Percentiles rank a stretch among this genome's conserved stretches.
phyloP scores from a whole-genome alignment of 2,797 vertebrate genomes.

The Gouania willdenowi region DNA sequence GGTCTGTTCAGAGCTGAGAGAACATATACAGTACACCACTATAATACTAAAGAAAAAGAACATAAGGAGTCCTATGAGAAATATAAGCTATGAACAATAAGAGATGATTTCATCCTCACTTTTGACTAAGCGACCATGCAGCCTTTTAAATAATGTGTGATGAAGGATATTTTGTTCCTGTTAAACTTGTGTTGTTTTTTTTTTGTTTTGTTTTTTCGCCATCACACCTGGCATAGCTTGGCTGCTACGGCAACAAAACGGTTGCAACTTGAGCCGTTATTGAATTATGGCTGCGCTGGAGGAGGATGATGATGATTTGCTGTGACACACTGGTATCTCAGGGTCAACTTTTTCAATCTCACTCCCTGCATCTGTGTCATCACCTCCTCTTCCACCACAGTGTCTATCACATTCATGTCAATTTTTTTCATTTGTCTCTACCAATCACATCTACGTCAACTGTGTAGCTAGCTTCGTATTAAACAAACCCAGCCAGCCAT shows the following conservation, averaged over 20 bases:
- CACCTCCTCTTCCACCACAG: not conserved
- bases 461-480: no score
- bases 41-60: not conserved
- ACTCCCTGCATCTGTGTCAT: conserved; percentile 1
- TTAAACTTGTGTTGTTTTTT: not conserved
- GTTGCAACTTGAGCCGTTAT: conserved; percentile 7
- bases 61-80: conserved; percentile 1
- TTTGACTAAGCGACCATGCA: no score
- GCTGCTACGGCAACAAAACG: not conserved
- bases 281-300: not conserved
- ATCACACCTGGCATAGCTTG: not conserved
- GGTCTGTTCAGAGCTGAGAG: conserved; percentile 32
- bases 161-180: not conserved
- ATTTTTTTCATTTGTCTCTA: not conserved
- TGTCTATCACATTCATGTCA: conserved; percentile 4
- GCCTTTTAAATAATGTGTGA: not conserved
- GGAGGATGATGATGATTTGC: conserved; percentile 13
- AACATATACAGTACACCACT: conserved; percentile 12
- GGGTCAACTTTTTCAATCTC: conserved; percentile 29
- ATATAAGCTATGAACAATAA: conserved; percentile 2
- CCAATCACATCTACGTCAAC: conserved; percentile 4
- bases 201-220: not conserved
- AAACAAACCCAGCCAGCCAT: no score
- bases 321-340: conserved; percentile 6
- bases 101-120: no score